Conservation (phyloP, 2,113 vertebrate species). For the Phrynosoma blainvillii region DNA sequence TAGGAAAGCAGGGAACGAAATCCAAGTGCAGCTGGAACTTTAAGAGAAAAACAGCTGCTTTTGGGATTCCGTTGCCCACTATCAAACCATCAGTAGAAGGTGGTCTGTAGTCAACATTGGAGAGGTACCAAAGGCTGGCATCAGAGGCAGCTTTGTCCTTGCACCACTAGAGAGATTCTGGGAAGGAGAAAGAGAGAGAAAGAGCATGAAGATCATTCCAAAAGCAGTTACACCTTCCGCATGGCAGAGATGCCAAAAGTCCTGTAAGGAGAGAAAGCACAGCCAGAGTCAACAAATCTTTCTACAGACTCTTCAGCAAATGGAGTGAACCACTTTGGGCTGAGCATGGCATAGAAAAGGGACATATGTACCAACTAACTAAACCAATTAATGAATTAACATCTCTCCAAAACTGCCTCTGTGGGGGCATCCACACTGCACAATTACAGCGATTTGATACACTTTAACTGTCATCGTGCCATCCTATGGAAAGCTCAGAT, state of each 20-base stretch:
- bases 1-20: conserved; percentile 82
- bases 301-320: neutral
- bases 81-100: conserved; percentile 42
- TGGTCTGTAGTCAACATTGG: neutral
- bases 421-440: too few species aligned
- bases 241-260: neutral
- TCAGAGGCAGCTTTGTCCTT: too few species aligned
- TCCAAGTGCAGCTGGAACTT: conserved; percentile 83
- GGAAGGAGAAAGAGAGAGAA: neutral
- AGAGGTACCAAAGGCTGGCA: neutral
- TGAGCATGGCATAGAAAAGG: too few species aligned
- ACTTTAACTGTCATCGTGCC: too few species aligned
- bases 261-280: conserved; percentile 20
- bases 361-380: too few species aligned
- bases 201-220: neutral
- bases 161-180: neutral
- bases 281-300: neutral
- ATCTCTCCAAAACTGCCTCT: neutral
- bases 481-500: too few species aligned
- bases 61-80: conserved; percentile 87
- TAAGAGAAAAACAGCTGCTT: conserved; percentile 83
- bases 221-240: neutral
- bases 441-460: too few species aligned
- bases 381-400: neutral
- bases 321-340: too few species aligned